Evolutionary conservation across 2,888 invertebrate genomes (phyloP).

Genomic region (Lasioglossum malachurum): DNA sequence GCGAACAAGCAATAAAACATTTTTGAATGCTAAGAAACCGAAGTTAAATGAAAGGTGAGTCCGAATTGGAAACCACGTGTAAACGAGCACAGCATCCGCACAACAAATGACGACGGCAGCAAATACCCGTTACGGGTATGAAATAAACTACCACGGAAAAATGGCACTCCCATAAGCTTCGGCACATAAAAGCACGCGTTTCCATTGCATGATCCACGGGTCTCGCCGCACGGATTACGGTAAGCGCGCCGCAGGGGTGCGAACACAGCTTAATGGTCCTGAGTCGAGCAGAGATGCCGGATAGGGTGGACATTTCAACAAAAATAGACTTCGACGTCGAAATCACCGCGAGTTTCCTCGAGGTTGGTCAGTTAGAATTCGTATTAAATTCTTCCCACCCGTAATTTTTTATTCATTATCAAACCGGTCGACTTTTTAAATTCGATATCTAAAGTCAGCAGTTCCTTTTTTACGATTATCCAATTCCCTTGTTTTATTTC

Average conservation of each 20-base stretch:
- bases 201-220: conserved; percentile 54
- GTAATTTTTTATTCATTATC: conserved; percentile 31
- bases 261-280: conserved; percentile 43
- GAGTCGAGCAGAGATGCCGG: conserved; percentile 30
- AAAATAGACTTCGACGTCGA: conserved; percentile 24
- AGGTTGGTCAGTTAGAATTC: conserved; percentile 52
- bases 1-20: neutral
- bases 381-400: conserved; percentile 47
- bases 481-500: neutral
- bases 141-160: conserved; percentile 16
- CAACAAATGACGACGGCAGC: conserved; percentile 6
- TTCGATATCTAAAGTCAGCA: neutral
- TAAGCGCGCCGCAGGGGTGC: conserved; percentile 39
- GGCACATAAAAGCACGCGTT: conserved; percentile 26
- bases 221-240: conserved; percentile 36
- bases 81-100: neutral
- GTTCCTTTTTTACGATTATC: neutral
- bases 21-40: neutral
- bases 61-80: conserved; percentile 18
- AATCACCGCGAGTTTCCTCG: conserved; percentile 37
- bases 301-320: conserved; percentile 24
- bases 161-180: conserved; percentile 21
- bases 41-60: neutral
- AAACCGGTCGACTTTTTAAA: neutral
- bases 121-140: conserved; percentile 22